Percentiles rank a stretch among this genome's conserved stretches.
These are phyloP conservation scores for Pasiphila rectangulata DNA, from an alignment of 2,888 invertebrate species.

Conservation along the genomic window DNA sequence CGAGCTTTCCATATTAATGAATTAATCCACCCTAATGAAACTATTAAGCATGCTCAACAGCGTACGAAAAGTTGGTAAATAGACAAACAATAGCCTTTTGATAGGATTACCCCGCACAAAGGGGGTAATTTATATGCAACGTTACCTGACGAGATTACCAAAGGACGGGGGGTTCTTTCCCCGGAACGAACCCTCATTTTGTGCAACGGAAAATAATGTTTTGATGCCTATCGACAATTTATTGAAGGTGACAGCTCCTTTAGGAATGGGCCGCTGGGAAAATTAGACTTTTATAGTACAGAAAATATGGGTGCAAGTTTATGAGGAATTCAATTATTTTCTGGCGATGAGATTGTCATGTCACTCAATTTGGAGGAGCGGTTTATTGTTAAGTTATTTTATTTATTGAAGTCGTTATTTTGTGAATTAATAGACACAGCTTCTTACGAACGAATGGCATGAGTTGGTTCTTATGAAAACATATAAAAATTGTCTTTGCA, in stretches of 20 bases:
- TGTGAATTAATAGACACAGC: no score
- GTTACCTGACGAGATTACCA: slow-evolving; percentile 73
- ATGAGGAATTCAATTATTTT: slow-evolving; percentile 11
- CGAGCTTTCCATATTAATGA: slow-evolving; percentile 1
- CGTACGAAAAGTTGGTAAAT: slow-evolving; percentile 31
- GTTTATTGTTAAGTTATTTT: neutral
- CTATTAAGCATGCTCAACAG: slow-evolving; percentile 19
- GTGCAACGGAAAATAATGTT: slow-evolving; percentile 55
- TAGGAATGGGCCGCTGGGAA: slow-evolving; percentile 38
- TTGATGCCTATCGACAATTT: slow-evolving; percentile 58
- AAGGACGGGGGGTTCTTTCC: slow-evolving; percentile 53
- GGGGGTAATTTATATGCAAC: slow-evolving; percentile 73
- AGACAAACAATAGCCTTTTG: slow-evolving; percentile 56
- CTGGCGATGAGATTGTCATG: neutral
- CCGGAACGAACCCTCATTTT: slow-evolving; percentile 48
- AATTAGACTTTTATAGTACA: slow-evolving; percentile 40
- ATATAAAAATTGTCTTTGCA: no score
- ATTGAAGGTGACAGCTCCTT: slow-evolving; percentile 57
- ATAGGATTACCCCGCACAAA: slow-evolving; percentile 63
- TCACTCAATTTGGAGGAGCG: neutral
- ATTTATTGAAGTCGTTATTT: no score
- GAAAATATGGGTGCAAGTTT: slow-evolving; percentile 18
- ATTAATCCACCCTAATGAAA: slow-evolving; percentile 10
- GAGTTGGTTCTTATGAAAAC: no score
- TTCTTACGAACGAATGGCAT: no score